Evolutionary conservation across 2,113 vertebrate genomes (phyloP).

Genomic region (Mormyrus iriodes): DNA sequence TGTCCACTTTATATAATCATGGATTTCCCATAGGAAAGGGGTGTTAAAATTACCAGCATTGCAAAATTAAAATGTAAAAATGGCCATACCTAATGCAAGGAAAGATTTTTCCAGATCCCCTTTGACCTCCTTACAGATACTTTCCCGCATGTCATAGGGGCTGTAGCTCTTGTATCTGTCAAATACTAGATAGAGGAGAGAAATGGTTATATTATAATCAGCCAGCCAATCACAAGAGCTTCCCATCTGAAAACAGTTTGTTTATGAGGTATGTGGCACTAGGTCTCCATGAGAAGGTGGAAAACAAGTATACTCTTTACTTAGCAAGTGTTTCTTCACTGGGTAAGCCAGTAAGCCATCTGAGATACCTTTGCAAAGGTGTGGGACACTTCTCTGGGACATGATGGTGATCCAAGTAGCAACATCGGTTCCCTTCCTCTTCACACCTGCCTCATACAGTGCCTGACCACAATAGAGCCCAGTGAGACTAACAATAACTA

Average conservation of each 20-base stretch:
- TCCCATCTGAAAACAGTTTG: neutral
- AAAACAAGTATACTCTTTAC: neutral
- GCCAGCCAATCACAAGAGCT: neutral
- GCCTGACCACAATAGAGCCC: constrained; percentile 54
- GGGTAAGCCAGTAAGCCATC: neutral
- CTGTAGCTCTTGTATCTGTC: constrained; percentile 93
- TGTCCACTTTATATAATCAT: neutral
- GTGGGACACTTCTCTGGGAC: constrained; percentile 79
- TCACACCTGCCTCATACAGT: constrained; percentile 86
- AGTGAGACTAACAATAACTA: neutral
- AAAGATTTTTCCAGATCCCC: constrained; percentile 88
- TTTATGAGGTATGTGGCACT: neutral
- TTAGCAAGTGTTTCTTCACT: neutral
- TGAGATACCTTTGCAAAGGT: constrained; percentile 82
- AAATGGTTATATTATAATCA: neutral
- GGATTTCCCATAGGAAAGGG: neutral
- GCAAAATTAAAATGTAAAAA: neutral
- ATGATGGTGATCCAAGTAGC: constrained; percentile 91
- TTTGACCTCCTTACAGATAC: constrained; percentile 88
- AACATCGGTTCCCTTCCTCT: constrained; percentile 84
- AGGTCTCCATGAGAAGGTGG: neutral
- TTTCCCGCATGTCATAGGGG: constrained; percentile 92
- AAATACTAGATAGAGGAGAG: constrained; percentile 66
- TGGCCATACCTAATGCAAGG: constrained; percentile 75
- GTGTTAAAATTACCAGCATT: neutral